phyloP scores from a whole-genome alignment of 1,140 invertebrate genomes.

The Penaeus vannamei region DNA sequence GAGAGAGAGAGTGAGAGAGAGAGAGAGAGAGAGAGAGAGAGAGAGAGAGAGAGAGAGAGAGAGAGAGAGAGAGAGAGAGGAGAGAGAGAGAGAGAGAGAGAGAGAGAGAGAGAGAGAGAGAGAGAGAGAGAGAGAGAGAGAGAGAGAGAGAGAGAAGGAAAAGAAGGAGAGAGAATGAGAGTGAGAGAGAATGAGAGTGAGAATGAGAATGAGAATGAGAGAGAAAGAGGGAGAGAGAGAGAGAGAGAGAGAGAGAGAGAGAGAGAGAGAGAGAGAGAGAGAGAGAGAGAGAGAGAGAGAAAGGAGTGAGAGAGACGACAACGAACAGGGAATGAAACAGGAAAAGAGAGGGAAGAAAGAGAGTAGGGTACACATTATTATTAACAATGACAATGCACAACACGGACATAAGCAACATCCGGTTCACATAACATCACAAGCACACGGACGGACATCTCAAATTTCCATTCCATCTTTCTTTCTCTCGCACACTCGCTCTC shows the following conservation, averaged over 20 bases:
- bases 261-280: too few species aligned
- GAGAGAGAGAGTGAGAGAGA: conserved; percentile 7
- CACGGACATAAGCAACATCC: too few species aligned
- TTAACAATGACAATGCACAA: not conserved
- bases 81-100: not conserved
- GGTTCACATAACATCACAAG: too few species aligned
- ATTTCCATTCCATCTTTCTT: too few species aligned
- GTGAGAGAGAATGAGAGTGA: not conserved
- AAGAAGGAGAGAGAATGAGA: not conserved
- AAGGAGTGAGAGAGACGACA: not conserved
- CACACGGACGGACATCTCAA: too few species aligned
- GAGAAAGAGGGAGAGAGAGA: conserved; percentile 35
- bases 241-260: not conserved
- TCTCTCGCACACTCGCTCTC: too few species aligned
- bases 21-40: too few species aligned
- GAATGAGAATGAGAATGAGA: conserved; percentile 1
- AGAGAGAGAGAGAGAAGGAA: not conserved
- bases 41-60: too few species aligned
- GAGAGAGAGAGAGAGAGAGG: too few species aligned
- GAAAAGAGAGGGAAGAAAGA: not conserved
- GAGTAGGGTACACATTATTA: not conserved
- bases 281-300: too few species aligned
- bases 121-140: not conserved
- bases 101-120: too few species aligned
- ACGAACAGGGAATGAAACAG: not conserved